Evolutionary conservation across 2,888 invertebrate species (phyloP), one percentile per base, ranked within the genome.

Genomic region (Pachycephus smyrnensis): DNA sequence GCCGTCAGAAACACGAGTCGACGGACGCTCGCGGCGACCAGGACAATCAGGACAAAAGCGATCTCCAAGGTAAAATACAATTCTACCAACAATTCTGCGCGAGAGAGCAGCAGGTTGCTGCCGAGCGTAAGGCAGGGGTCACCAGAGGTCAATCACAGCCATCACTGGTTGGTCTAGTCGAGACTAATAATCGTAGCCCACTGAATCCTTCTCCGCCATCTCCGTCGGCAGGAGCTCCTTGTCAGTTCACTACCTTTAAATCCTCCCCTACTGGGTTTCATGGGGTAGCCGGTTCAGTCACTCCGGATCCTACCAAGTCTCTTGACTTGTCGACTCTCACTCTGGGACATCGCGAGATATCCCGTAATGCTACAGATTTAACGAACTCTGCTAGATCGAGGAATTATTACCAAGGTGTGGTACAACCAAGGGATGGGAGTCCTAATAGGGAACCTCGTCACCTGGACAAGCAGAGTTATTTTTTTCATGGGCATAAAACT

Each of bases 61-160:
- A 91, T 82, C 87, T 89, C 81, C 89, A 89, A 91, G 90, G 90
- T 91, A 91, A 89, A 89, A 88, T 87, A 86, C 86, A 89, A 88
- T 89, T 89, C 86, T 89, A 90, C 89, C 89, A 87, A 88, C 85
- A 90, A 86, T 89, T 89, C 87, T 87, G 85, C 84, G 92, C 91
- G 91, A 93, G 82, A 93, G 87, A 89, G 87, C 88, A 87, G 80
- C 88, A 86, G 83, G 84, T 84, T 83, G 88, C 84, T 81, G 90
- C 88, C 85, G 91, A 94, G 92, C 94, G 94, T 93, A 94, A 94
- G 92, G 93, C 94, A 40, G 79, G 80, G 74, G 76, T 80, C 80
- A 55, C 55, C 55, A 55, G 55, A 55, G 84, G 81, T 68, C 80
- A 83, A 31, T 76, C 81, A 76, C 84, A 83, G 76, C 33, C 81